Evolutionary conservation across 2,113 vertebrate species (phyloP).

Genomic region (Trematomus loennbergii): DNA sequence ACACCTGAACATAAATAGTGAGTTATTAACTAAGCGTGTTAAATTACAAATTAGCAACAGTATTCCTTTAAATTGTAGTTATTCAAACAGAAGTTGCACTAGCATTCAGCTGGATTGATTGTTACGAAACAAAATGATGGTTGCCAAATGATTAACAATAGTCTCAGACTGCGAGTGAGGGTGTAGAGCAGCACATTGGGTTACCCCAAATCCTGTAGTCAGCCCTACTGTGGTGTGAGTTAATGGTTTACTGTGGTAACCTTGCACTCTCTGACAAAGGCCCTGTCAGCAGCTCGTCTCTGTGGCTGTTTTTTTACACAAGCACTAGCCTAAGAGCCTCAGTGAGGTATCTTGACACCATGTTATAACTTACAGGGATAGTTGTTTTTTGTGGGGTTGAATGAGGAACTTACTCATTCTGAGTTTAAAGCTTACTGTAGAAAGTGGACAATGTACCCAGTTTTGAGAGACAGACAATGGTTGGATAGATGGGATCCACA

Average conservation of each 20-base stretch:
- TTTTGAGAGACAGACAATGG: too few species aligned
- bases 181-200: constrained; percentile 46
- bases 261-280: constrained; percentile 16
- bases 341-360: background rate
- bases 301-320: constrained; percentile 11
- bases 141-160: constrained; percentile 56
- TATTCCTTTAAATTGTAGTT: background rate
- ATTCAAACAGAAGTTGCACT: background rate
- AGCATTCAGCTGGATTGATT: background rate
- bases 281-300: constrained; percentile 50
- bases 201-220: constrained; percentile 36
- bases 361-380: background rate
- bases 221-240: constrained; percentile 49
- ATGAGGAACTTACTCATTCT: too few species aligned
- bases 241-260: constrained; percentile 44
- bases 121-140: constrained; percentile 17
- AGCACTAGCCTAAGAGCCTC: background rate
- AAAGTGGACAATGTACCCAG: too few species aligned
- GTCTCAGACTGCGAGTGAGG: constrained; percentile 29
- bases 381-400: too few species aligned
- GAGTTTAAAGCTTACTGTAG: too few species aligned
- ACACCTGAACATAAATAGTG: background rate
- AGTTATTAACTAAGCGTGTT: background rate
- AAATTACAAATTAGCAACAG: background rate
- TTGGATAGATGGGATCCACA: too few species aligned